Evolutionary conservation across 2,797 vertebrate genomes (phyloP).

Genomic region (Acrossocheilus wenchowensis): DNA sequence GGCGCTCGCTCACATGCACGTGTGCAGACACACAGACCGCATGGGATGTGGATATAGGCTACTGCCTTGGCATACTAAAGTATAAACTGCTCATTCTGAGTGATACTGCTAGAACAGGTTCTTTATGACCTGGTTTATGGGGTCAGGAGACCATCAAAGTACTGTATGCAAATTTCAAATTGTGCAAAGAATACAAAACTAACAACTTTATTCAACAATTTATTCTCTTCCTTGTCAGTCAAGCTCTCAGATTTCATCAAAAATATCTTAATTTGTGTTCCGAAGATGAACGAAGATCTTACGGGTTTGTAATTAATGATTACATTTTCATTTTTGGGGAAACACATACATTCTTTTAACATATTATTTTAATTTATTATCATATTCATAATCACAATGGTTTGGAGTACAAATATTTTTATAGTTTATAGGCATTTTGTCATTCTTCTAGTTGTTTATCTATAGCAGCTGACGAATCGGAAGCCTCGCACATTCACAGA

Average conservation of each 20-base stretch:
- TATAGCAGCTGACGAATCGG: too few species aligned
- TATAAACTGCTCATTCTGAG: not conserved
- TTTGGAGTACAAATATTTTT: too few species aligned
- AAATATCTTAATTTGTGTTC: not conserved
- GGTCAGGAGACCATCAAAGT: not conserved
- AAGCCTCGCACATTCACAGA: too few species aligned
- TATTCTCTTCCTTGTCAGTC: not conserved
- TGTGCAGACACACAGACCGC: not conserved
- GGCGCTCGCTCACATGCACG: not conserved
- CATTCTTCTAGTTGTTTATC: too few species aligned
- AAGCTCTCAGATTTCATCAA: not conserved
- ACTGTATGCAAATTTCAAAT: not conserved
- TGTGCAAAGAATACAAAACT: not conserved
- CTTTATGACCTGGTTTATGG: not conserved
- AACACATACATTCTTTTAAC: not conserved
- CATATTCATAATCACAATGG: too few species aligned
- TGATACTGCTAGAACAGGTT: not conserved
- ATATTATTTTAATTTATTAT: not conserved
- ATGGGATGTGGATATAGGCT: not conserved
- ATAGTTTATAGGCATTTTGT: too few species aligned
- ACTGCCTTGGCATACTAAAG: not conserved
- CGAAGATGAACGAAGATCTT: not conserved
- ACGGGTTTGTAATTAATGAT: not conserved
- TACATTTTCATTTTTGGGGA: not conserved
- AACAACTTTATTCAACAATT: not conserved